Conservation (phyloP, 2,113 vertebrate genomes). For the Glaucomys volans region DNA sequence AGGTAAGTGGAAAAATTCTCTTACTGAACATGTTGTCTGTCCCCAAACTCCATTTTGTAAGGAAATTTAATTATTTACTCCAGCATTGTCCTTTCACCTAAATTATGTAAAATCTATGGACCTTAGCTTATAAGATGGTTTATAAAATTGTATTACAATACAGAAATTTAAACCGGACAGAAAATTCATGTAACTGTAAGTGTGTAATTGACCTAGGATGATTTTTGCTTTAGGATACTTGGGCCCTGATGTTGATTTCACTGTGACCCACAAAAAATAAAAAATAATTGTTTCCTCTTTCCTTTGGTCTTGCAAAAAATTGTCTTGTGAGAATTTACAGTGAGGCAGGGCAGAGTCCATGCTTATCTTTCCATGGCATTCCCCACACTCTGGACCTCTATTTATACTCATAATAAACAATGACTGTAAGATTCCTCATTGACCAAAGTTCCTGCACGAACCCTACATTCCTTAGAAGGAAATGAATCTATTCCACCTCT, state of each 20-base stretch:
- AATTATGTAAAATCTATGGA: not conserved
- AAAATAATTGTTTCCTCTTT: not conserved
- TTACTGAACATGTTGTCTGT: not conserved
- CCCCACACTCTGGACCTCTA: not conserved
- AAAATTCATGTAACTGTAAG: not conserved
- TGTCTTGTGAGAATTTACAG: not conserved
- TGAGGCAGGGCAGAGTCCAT: not conserved
- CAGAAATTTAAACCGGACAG: not conserved
- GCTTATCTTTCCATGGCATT: not conserved
- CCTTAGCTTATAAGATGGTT: not conserved
- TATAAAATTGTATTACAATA: not conserved
- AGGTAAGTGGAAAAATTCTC: not conserved
- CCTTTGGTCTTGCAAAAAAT: not conserved
- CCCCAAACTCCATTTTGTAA: not conserved
- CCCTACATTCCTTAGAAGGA: not conserved
- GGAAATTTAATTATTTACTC: not conserved
- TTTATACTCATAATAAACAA: not conserved
- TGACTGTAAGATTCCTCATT: not conserved
- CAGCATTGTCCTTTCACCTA: not conserved
- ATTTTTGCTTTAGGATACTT: not conserved
- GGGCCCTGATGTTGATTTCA: not conserved
- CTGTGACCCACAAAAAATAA: not conserved
- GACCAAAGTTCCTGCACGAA: not conserved
- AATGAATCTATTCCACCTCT: not conserved
- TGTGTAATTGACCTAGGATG: not conserved